These are phyloP conservation scores for Xenentodon cancila DNA, from an alignment of 2,797 vertebrate genomes.

Conservation along the genomic window DNA sequence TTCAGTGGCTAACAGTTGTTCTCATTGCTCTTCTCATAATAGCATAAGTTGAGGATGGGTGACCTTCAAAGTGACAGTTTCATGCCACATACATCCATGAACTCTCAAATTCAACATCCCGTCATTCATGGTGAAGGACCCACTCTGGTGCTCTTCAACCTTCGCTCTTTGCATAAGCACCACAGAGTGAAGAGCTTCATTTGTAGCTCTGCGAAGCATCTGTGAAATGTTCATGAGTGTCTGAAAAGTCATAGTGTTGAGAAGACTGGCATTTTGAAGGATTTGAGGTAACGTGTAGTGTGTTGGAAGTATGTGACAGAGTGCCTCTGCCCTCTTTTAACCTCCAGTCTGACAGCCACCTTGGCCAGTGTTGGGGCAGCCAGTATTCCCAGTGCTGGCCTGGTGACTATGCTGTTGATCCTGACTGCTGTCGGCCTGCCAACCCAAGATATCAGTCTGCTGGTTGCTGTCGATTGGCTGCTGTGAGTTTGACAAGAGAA, in stretches of 20 bases:
- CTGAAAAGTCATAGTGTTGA: slow-evolving; percentile 5
- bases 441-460: slow-evolving; percentile 96
- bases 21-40: slow-evolving; percentile 27
- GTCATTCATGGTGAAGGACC: slow-evolving; percentile 23
- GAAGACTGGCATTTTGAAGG: neutral
- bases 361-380: slow-evolving; percentile 97
- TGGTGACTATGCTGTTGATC: slow-evolving; percentile 99
- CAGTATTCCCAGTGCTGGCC: slow-evolving; percentile 97
- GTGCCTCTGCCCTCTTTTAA: slow-evolving; percentile 18
- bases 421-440: slow-evolving; percentile 97
- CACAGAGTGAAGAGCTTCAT: slow-evolving; percentile 9
- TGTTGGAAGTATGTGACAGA: slow-evolving; percentile 19
- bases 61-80: slow-evolving; percentile 50
- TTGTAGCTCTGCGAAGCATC: slow-evolving; percentile 1
- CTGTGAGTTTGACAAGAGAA: slow-evolving; percentile 87
- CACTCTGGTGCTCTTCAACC: slow-evolving; percentile 76
- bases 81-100: slow-evolving; percentile 30
- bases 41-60: slow-evolving; percentile 21
- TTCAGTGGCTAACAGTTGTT: neutral
- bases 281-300: neutral
- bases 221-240: neutral
- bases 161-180: slow-evolving; percentile 30
- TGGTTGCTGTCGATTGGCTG: slow-evolving; percentile 98
- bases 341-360: slow-evolving; percentile 91
- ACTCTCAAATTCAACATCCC: slow-evolving; percentile 43